Conservation (phyloP, 2,113 vertebrate genomes). For the Alces alces region DNA sequence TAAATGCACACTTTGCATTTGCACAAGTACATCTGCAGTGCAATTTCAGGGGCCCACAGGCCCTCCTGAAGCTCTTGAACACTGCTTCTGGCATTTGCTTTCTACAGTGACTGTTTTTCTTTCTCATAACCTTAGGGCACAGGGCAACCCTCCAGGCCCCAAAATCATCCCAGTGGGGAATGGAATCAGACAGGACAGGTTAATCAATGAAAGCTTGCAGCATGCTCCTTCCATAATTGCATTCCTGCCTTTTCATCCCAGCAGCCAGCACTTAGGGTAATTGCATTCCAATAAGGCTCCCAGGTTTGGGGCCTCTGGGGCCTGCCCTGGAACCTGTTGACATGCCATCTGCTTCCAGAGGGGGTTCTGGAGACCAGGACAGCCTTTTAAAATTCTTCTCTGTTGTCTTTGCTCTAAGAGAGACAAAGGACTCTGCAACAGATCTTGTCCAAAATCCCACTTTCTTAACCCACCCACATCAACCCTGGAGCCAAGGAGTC, state of each 20-base stretch:
- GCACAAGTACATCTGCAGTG: not conserved
- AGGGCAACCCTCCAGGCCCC: constrained; percentile 64
- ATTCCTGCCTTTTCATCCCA: constrained; percentile 71
- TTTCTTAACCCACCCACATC: not conserved
- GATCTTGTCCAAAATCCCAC: not conserved
- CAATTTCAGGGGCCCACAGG: not conserved
- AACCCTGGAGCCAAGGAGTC: not conserved
- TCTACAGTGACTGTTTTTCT: not conserved
- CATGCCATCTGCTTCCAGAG: constrained; percentile 60
- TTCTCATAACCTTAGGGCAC: constrained; percentile 47
- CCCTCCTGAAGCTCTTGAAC: not conserved
- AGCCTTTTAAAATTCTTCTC: constrained; percentile 42
- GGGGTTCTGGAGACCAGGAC: constrained; percentile 22
- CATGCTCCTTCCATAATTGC: constrained; percentile 74
- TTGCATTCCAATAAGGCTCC: constrained; percentile 77
- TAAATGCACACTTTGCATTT: not conserved
- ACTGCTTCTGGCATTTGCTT: not conserved
- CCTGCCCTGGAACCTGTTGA: constrained; percentile 56
- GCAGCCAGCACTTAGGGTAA: constrained; percentile 79
- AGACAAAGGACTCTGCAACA: constrained; percentile 35
- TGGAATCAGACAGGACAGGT: constrained; percentile 78
- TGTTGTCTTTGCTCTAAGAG: constrained; percentile 56
- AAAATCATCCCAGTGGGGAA: constrained; percentile 71
- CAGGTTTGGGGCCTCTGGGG: constrained; percentile 62
- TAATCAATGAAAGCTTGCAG: constrained; percentile 79